Evolutionary conservation across 2,797 vertebrate species (phyloP).

Genomic region (Podarcis siculus): DNA sequence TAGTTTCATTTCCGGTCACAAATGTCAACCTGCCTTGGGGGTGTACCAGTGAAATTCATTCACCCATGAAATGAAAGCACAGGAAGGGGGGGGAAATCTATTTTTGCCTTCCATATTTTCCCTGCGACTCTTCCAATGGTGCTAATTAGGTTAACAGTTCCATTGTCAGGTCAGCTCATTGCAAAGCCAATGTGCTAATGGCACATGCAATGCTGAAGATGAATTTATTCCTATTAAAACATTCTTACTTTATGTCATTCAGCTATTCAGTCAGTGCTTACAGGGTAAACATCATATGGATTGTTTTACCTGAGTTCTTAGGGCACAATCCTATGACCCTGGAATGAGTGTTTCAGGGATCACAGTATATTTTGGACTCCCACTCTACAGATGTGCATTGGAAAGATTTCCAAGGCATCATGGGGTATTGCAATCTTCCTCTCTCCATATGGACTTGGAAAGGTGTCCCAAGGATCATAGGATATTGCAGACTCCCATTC

Average conservation of each 20-base stretch:
- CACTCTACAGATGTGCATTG: too few species aligned
- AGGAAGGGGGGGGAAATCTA: conserved; percentile 31
- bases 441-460: too few species aligned
- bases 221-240: not conserved
- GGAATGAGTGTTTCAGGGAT: not conserved
- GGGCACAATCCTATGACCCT: not conserved
- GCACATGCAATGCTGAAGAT: not conserved
- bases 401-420: too few species aligned
- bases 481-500: too few species aligned
- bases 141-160: conserved; percentile 10
- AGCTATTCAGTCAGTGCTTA: not conserved
- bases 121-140: not conserved
- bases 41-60: conserved; percentile 43
- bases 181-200: conserved; percentile 9
- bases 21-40: conserved; percentile 47
- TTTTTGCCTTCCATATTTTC: conserved; percentile 24
- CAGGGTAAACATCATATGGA: not conserved
- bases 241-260: not conserved
- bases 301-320: not conserved
- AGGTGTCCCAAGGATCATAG: too few species aligned
- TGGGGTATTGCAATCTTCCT: too few species aligned
- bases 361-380: not conserved
- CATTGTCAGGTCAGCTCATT: not conserved
- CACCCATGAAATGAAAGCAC: conserved; percentile 40
- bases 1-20: conserved; percentile 36